Evolutionary conservation across 2,888 invertebrate genomes (phyloP).

Genomic region (Aphrophora alni): DNA sequence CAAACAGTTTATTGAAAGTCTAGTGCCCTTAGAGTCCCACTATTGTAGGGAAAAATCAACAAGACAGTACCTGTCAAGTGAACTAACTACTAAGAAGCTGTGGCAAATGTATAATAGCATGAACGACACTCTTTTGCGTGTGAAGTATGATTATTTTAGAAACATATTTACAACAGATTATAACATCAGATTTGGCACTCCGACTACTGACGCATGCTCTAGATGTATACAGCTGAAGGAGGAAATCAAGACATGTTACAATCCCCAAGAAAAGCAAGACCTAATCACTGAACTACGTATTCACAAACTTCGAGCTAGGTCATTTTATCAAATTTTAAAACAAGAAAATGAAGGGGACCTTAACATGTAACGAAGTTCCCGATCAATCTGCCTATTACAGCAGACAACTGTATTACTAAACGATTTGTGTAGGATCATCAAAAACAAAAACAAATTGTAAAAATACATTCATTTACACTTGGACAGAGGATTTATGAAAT

Average conservation of each 20-base stretch:
- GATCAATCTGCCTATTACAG: conserved; percentile 27
- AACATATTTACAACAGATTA: conserved; percentile 25
- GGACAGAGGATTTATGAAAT: neutral
- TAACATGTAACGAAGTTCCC: neutral
- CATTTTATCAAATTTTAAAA: neutral
- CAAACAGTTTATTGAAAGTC: conserved; percentile 21
- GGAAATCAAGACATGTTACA: neutral
- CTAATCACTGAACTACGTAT: neutral
- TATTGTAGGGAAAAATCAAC: conserved; percentile 20
- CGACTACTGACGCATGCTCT: conserved; percentile 40
- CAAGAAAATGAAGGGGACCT: neutral
- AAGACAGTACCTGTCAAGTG: conserved; percentile 31
- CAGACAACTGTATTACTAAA: conserved; percentile 14
- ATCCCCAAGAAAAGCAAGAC: neutral
- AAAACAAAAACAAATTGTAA: neutral
- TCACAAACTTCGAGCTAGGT: neutral
- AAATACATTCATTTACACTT: neutral
- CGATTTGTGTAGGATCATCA: conserved; percentile 24
- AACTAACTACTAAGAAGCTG: conserved; percentile 21
- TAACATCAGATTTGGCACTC: conserved; percentile 38
- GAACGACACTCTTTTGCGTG: neutral
- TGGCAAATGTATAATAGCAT: conserved; percentile 28
- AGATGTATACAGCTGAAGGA: neutral
- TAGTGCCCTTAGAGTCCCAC: conserved; percentile 19
- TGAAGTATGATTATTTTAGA: conserved; percentile 31